These are phyloP conservation scores for Philantomba maxwellii DNA, from an alignment of 2,113 vertebrate genomes.

Conservation along the genomic window DNA sequence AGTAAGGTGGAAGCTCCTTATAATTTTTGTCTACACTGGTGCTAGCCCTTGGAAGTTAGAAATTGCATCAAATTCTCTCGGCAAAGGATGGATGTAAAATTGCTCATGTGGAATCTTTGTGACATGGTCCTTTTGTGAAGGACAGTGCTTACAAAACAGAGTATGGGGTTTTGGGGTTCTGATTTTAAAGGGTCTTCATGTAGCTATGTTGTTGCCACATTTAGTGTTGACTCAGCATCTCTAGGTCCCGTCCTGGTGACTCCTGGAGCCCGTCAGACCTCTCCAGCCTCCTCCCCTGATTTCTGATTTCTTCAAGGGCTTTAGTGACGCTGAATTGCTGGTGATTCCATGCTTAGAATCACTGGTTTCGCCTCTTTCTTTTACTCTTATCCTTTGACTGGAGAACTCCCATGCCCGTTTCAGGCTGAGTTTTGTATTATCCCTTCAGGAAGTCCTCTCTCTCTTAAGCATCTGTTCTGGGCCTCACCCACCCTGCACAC, in stretches of 20 bases:
- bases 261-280: background rate
- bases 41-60: background rate
- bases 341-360: background rate
- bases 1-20: background rate
- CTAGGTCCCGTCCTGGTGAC: background rate
- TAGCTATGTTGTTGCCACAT: background rate
- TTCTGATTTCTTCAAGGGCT: background rate
- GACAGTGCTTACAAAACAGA: background rate
- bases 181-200: background rate
- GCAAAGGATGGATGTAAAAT: background rate
- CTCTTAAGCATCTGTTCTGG: too few species aligned
- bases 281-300: background rate
- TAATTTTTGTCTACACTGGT: background rate
- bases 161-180: background rate
- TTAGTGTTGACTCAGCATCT: background rate
- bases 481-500: background rate
- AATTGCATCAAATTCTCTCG: background rate
- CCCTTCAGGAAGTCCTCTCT: background rate
- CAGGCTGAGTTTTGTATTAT: background rate
- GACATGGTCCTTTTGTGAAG: background rate
- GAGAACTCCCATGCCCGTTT: background rate
- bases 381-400: background rate
- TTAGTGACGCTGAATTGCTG: background rate
- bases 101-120: background rate
- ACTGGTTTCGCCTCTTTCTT: background rate